Evolutionary conservation across 64 coral and sea anemone genomes (phyloP), one percentile per base, ranked within the genome.

Genomic region (Porites australiensis): DNA sequence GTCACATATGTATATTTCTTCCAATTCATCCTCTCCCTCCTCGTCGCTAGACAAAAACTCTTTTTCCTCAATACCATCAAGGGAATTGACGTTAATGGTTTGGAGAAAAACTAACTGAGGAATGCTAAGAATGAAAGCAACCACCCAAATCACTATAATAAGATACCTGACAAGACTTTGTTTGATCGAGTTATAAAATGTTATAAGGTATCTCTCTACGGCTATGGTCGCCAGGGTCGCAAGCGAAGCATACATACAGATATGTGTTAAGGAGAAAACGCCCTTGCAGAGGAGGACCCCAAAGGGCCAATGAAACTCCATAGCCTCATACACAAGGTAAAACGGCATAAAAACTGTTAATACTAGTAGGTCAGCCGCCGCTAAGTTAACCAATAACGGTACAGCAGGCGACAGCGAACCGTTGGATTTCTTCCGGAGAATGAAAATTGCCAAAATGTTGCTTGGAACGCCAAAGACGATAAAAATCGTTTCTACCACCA

Each of bases 261-360:
- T 20, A 71, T 95, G 93, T 13, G 93, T 95, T 18, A 87, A 8
- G 4, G 75, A 86, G 52, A 95, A 95, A 45, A 95, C 88, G 3
- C 68, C 50, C 65, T 90, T 95, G 22, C 93, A 95, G 69, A 95
- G 62, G 12, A 79, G 66, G 19, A 8, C 19, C 4, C 93, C 88
- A 70, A 95, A 95, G 2, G 93, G 93, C 93, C 93, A 95, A 44
- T 78, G 52, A 8, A 90, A 65, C 6, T 72, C 93, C 2, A 85
- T 3, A 4, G 69, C 45, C 48, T 90, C 93, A 46, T 95, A 95
- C 3, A 72, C 93, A 2, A 95, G 13, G 62, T 90, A 90, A 47
- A 91, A 87, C 3, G 93, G 93, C 14, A 86, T 45, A 44, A 86
- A 95, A 4, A 90, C 22, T 9, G 90, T 7, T 5, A 95, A 60